Conservation (phyloP, 2,888 invertebrate genomes). For the Mesochorus sp. region DNA sequence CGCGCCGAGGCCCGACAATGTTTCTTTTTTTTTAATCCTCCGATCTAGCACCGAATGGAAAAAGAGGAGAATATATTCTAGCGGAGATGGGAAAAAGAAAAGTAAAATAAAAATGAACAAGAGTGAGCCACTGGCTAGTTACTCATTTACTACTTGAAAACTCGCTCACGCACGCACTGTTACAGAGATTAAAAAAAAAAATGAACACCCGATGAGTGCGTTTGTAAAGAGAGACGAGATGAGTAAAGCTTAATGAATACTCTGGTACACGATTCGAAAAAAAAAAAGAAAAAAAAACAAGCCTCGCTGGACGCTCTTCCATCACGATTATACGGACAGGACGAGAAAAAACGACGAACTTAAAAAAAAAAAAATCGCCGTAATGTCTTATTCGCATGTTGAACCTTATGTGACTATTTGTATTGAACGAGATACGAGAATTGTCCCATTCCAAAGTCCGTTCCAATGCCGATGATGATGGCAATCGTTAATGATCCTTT, state of each 20-base stretch:
- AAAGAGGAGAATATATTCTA: slow-evolving; percentile 12
- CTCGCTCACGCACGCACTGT: slow-evolving; percentile 34
- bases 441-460: not conserved
- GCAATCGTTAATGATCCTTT: slow-evolving; percentile 49
- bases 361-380: slow-evolving; percentile 7
- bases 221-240: slow-evolving; percentile 49
- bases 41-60: slow-evolving; percentile 2
- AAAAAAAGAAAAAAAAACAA: slow-evolving; percentile 30
- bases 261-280: slow-evolving; percentile 1
- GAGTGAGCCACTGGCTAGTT: slow-evolving; percentile 45
- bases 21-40: not conserved
- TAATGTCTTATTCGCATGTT: slow-evolving; percentile 57
- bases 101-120: slow-evolving; percentile 5
- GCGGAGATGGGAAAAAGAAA: slow-evolving; percentile 19
- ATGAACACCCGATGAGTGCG: slow-evolving; percentile 46
- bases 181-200: slow-evolving; percentile 30
- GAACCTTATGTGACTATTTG: not conserved
- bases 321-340: not conserved
- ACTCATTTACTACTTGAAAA: slow-evolving; percentile 39
- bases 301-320: slow-evolving; percentile 17
- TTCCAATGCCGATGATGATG: slow-evolving; percentile 13
- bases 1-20: slow-evolving; percentile 27
- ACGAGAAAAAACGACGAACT: slow-evolving; percentile 18
- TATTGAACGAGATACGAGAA: slow-evolving; percentile 8
- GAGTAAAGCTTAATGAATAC: slow-evolving; percentile 44